phyloP scores from a whole-genome alignment of 2,797 vertebrate genomes.

The Tiaroga cobitis region DNA sequence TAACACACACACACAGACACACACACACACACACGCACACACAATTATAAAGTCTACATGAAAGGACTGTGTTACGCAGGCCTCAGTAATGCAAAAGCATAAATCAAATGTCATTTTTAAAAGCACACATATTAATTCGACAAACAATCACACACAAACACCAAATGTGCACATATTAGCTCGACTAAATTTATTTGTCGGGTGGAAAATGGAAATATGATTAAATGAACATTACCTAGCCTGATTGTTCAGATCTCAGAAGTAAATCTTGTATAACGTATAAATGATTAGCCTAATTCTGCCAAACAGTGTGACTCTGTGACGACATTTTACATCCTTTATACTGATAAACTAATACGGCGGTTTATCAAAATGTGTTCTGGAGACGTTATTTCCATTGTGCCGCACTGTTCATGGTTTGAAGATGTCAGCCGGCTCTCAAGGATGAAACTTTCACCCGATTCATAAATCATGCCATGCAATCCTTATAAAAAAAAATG shows the following conservation, averaged over 20 bases:
- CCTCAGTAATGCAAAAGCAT: neutral
- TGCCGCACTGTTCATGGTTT: too few relatives aligned
- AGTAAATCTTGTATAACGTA: neutral
- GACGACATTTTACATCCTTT: neutral
- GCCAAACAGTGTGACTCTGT: neutral
- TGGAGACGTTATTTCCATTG: neutral
- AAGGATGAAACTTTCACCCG: neutral
- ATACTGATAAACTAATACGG: too few relatives aligned
- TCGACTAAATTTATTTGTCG: neutral
- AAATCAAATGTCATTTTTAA: neutral
- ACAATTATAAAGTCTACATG: neutral
- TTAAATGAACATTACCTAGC: neutral
- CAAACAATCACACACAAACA: neutral
- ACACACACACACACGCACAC: too few relatives aligned
- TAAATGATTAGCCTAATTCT: too few relatives aligned
- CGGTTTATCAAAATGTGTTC: neutral
- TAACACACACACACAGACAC: neutral
- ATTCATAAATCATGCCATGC: neutral
- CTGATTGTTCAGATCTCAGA: slow-evolving; percentile 15
- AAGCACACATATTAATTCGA: neutral
- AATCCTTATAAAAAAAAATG: neutral
- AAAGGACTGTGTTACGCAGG: neutral
- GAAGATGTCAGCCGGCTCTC: neutral
- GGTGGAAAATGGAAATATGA: neutral
- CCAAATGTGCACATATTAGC: neutral